Evolutionary conservation across 2,888 invertebrate species (phyloP).

Genomic region (Cryptus viduatorius): DNA sequence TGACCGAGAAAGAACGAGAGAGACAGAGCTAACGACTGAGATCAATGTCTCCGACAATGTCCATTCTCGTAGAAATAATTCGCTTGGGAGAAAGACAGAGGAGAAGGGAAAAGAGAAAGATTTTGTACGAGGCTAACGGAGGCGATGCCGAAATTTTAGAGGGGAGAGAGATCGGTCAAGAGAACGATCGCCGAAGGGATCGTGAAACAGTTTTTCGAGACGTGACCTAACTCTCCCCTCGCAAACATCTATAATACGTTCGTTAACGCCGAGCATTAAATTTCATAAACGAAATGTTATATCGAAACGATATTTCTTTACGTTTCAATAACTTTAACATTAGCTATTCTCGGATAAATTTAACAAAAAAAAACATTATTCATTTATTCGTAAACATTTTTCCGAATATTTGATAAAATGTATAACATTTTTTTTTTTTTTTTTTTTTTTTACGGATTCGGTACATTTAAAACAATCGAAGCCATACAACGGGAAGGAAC

Average conservation of each 20-base stretch:
- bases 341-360: too few relatives aligned
- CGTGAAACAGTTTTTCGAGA: conserved; percentile 42
- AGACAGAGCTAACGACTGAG: conserved; percentile 66
- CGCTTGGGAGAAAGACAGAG: conserved; percentile 16
- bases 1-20: conserved; percentile 60
- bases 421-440: too few relatives aligned
- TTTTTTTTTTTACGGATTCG: too few relatives aligned
- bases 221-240: conserved; percentile 36
- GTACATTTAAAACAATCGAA: too few relatives aligned
- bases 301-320: too few relatives aligned
- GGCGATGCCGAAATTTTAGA: conserved; percentile 42
- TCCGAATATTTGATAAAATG: too few relatives aligned
- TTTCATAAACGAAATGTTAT: too few relatives aligned
- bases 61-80: conserved; percentile 19
- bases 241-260: neutral
- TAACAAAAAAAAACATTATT: too few relatives aligned
- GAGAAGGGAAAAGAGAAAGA: conserved; percentile 32
- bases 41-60: conserved; percentile 39
- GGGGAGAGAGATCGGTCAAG: conserved; percentile 25
- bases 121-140: neutral
- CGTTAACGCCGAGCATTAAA: neutral
- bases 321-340: too few relatives aligned
- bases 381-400: too few relatives aligned
- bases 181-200: conserved; percentile 35
- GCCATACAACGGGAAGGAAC: too few relatives aligned